These are phyloP conservation scores for Tetrax tetrax DNA, from an alignment of 2,113 vertebrate genomes.

Conservation along the genomic window DNA sequence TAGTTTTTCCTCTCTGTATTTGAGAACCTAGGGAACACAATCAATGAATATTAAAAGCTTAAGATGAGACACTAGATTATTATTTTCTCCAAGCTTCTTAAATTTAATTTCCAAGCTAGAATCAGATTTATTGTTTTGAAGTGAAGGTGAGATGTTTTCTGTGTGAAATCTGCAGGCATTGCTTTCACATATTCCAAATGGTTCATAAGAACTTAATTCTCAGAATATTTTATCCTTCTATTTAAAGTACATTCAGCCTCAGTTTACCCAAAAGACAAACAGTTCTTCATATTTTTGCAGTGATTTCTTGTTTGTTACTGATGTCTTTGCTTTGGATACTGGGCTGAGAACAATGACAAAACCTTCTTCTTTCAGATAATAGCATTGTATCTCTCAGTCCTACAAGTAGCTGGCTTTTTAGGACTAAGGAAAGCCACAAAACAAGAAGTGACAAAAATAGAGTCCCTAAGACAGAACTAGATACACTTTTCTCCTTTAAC, in stretches of 20 bases:
- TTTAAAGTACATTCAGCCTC: background rate
- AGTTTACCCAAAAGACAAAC: background rate
- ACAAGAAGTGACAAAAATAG: background rate
- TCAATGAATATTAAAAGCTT: background rate
- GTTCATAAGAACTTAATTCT: background rate
- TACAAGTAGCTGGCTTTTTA: background rate
- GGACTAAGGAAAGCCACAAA: background rate
- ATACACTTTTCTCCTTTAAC: background rate
- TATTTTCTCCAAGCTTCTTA: background rate
- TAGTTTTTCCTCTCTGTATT: background rate
- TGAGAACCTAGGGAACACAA: background rate
- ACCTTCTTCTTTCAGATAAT: background rate
- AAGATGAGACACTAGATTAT: background rate
- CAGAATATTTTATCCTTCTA: background rate
- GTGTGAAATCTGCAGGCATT: background rate
- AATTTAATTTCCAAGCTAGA: background rate
- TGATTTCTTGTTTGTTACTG: background rate
- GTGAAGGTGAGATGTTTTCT: background rate
- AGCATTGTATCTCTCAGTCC: background rate
- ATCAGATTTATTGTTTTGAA: background rate
- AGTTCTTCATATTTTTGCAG: background rate
- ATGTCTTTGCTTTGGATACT: background rate
- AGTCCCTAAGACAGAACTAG: background rate
- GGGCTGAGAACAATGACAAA: background rate
- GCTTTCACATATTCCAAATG: background rate